phyloP scores from a whole-genome alignment of 2,113 vertebrate species.

The Hippocampus barbouri region DNA sequence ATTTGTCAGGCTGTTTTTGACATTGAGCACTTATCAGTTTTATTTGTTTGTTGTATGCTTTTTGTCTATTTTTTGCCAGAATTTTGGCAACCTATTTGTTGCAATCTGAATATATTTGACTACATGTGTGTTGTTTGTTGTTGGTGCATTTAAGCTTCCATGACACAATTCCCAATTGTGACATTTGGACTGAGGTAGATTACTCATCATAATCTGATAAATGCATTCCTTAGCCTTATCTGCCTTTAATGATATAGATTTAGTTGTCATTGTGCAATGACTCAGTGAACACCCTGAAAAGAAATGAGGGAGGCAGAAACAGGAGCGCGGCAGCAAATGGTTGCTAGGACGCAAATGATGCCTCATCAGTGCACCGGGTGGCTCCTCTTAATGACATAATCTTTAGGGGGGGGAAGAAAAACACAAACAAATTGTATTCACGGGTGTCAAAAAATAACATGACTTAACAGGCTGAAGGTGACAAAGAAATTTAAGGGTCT shows the following conservation, averaged over 20 bases:
- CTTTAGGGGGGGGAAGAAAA: slow-evolving; percentile 45
- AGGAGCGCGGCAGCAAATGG: slow-evolving; percentile 37
- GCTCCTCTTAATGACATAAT: slow-evolving; percentile 61
- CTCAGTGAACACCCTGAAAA: slow-evolving; percentile 61
- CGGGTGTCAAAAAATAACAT: slow-evolving; percentile 45
- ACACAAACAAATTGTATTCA: slow-evolving; percentile 57
- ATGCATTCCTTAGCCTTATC: slow-evolving; percentile 55
- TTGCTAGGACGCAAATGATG: slow-evolving; percentile 74
- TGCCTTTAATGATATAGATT: slow-evolving; percentile 68
- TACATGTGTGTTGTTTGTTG: too few relatives aligned
- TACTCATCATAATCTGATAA: slow-evolving; percentile 57
- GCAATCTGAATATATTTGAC: too few relatives aligned
- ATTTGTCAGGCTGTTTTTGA: too few relatives aligned
- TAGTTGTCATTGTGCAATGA: slow-evolving; percentile 64
- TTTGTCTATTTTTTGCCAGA: too few relatives aligned
- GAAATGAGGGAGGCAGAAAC: slow-evolving; percentile 45
- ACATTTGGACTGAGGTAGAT: slow-evolving; percentile 18
- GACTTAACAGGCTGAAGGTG: slow-evolving; percentile 43
- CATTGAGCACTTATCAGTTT: too few relatives aligned
- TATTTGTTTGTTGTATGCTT: too few relatives aligned
- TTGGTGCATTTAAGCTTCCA: too few relatives aligned
- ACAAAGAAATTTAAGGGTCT: slow-evolving; percentile 31
- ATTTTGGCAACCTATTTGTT: too few relatives aligned
- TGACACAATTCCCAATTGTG: too few relatives aligned
- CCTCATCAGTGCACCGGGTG: slow-evolving; percentile 62